phyloP scores from a whole-genome alignment of 2,113 vertebrate genomes.

The Microtus richardsoni region DNA sequence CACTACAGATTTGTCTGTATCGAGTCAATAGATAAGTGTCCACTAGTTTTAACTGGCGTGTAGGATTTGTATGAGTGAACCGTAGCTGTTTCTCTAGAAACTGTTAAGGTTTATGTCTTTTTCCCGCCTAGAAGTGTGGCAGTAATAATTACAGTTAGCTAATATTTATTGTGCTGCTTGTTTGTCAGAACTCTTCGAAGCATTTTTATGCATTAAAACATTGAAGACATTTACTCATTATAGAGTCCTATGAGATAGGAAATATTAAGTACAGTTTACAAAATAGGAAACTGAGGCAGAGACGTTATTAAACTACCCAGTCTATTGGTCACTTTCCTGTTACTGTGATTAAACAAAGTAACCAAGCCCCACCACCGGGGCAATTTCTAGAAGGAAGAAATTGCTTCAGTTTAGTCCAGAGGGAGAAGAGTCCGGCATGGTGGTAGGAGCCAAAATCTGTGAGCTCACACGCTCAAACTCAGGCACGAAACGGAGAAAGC shows the following conservation, averaged over 20 bases:
- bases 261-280: background rate
- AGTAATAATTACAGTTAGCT: background rate
- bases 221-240: background rate
- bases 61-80: slow-evolving; percentile 23
- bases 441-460: background rate
- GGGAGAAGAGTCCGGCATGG: background rate
- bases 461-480: background rate
- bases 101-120: slow-evolving; percentile 5
- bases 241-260: background rate
- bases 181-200: background rate
- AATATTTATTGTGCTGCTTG: background rate
- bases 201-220: background rate
- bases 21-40: background rate
- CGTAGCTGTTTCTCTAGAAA: background rate
- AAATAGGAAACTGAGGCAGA: background rate
- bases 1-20: background rate
- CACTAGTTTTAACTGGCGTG: background rate
- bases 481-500: background rate
- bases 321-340: background rate
- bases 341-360: background rate
- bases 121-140: background rate
- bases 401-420: background rate
- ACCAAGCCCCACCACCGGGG: background rate
- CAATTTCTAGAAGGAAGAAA: background rate
- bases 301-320: slow-evolving; percentile 10